Conservation (phyloP, 2,797 vertebrate genomes). For the Oreonectes daqikongensis region DNA sequence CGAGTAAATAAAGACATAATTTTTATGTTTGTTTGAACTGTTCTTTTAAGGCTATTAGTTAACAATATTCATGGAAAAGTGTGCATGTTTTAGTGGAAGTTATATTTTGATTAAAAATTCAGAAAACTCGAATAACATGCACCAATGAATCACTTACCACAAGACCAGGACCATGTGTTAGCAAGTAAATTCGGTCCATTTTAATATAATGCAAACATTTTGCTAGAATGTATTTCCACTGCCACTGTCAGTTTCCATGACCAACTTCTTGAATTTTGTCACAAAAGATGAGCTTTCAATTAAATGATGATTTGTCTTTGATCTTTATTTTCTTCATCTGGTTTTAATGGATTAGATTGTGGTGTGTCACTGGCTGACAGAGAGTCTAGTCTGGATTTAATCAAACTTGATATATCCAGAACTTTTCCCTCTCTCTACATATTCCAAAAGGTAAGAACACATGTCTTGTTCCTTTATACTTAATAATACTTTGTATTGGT, state of each 20-base stretch:
- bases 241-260: not conserved
- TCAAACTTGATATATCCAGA: slow-evolving; percentile 97
- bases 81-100: not conserved
- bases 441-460: slow-evolving; percentile 89
- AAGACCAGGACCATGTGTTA: not conserved
- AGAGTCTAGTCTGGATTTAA: slow-evolving; percentile 96
- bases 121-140: not conserved
- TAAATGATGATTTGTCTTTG: not conserved
- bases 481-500: not conserved
- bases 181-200: not conserved
- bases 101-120: not conserved
- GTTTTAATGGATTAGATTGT: slow-evolving; percentile 64
- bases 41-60: too few relatives aligned
- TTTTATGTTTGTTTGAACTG: too few relatives aligned
- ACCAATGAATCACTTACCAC: not conserved
- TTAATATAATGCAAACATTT: not conserved
- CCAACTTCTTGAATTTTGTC: not conserved
- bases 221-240: not conserved
- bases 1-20: too few relatives aligned
- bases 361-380: slow-evolving; percentile 89
- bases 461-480: not conserved
- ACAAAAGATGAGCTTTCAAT: not conserved
- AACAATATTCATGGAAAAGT: not conserved
- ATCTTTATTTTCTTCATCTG: slow-evolving; percentile 24
- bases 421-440: slow-evolving; percentile 98